phyloP scores from a whole-genome alignment of 2,113 vertebrate species.

The Pithys albifrons region DNA sequence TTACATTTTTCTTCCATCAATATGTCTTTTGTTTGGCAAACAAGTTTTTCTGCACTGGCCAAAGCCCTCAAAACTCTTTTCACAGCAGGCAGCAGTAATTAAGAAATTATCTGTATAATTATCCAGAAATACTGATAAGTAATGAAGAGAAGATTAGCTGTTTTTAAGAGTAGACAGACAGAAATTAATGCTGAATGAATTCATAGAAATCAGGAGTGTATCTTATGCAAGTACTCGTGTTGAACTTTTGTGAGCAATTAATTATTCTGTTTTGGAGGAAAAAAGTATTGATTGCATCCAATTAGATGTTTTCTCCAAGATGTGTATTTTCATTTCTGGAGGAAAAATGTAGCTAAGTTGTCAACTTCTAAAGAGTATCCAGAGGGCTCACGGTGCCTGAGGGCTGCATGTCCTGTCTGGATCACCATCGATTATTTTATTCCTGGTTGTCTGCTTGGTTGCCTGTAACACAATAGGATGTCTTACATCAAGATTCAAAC shows the following conservation, averaged over 20 bases:
- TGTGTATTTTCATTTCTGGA: neutral
- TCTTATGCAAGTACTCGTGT: slow-evolving; percentile 3
- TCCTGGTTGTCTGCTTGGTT: neutral
- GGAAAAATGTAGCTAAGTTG: neutral
- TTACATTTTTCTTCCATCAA: neutral
- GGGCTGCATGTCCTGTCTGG: neutral
- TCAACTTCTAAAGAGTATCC: neutral
- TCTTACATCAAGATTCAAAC: neutral
- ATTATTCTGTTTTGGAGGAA: neutral
- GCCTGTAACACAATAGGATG: too few species aligned
- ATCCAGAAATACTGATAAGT: neutral
- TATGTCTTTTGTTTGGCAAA: neutral
- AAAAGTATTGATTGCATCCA: neutral
- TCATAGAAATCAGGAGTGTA: neutral
- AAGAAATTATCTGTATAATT: neutral
- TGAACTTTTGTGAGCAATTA: slow-evolving; percentile 13
- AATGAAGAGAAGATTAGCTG: neutral
- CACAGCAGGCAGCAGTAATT: neutral
- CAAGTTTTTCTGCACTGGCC: neutral
- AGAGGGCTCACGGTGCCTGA: neutral
- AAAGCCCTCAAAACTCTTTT: neutral
- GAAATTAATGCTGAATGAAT: slow-evolving; percentile 20
- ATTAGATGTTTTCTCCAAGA: neutral
- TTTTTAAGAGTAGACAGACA: neutral
- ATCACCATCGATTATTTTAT: neutral